Percentiles rank a stretch among this genome's conserved stretches.
phyloP scores from a whole-genome alignment of 2,113 vertebrate species.

The Agelaius phoeniceus region DNA sequence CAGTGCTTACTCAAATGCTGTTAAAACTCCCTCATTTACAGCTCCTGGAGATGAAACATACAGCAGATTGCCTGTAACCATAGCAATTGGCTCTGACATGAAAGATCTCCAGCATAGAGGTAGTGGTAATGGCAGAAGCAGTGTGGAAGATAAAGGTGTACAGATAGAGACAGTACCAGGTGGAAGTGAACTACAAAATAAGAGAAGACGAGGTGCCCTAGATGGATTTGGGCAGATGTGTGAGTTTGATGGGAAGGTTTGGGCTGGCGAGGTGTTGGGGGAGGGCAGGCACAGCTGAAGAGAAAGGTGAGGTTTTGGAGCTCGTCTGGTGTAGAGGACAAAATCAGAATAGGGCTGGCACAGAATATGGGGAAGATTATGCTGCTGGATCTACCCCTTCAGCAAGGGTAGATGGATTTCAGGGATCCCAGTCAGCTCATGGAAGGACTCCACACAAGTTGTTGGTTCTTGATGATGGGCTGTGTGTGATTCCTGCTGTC shows the following conservation, averaged over 20 bases:
- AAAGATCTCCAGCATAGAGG: constrained; percentile 65
- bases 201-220: not conserved
- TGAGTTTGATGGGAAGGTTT: not conserved
- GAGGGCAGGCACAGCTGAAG: not conserved
- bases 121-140: constrained; percentile 64
- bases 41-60: constrained; percentile 67
- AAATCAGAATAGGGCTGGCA: not conserved
- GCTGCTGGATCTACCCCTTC: not conserved
- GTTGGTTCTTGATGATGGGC: not conserved
- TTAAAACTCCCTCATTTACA: constrained; percentile 65
- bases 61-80: constrained; percentile 71
- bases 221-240: not conserved
- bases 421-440: not conserved
- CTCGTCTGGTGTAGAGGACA: not conserved
- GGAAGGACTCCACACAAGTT: not conserved
- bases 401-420: not conserved
- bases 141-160: constrained; percentile 55
- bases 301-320: not conserved
- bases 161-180: constrained; percentile 13
- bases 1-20: constrained; percentile 58
- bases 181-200: constrained; percentile 40
- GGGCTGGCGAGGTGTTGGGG: not conserved
- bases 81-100: constrained; percentile 63
- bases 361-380: not conserved
- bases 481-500: not conserved